A percentile compares a stretch with the other conserved stretches of the same genome.
These are phyloP conservation scores for Progne subis DNA, from an alignment of 2,113 vertebrate genomes.

Conservation along the genomic window DNA sequence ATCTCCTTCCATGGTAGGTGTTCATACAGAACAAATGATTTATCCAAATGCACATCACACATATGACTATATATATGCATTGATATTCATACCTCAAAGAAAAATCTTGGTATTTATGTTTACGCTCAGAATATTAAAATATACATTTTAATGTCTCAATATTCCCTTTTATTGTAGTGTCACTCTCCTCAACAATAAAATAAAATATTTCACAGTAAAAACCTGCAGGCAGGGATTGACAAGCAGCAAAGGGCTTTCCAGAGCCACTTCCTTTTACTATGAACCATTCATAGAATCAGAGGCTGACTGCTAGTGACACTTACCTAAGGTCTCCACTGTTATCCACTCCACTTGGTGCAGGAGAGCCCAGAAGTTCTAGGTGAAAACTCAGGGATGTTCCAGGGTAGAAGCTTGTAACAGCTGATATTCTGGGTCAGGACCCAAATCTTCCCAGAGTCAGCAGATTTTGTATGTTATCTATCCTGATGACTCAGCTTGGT, in stretches of 20 bases:
- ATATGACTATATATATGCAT: not conserved
- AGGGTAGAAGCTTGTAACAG: not conserved
- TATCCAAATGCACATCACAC: not conserved
- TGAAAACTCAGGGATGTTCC: not conserved
- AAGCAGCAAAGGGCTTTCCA: constrained; percentile 39
- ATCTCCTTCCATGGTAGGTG: not conserved
- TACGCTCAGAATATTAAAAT: constrained; percentile 32
- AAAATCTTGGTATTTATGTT: constrained; percentile 37
- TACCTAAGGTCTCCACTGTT: constrained; percentile 34
- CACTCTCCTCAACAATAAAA: constrained; percentile 21
- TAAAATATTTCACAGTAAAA: constrained; percentile 27
- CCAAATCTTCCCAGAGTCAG: constrained; percentile 56
- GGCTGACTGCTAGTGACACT: not conserved
- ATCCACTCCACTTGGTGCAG: not conserved
- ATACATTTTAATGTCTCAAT: constrained; percentile 14
- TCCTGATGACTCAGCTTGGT: constrained; percentile 31
- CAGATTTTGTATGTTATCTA: constrained; percentile 49
- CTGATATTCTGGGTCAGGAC: constrained; percentile 51
- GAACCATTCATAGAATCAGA: not conserved
- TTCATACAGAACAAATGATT: not conserved
- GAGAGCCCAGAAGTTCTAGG: not conserved
- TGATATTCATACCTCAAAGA: constrained; percentile 10
- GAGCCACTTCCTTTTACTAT: not conserved
- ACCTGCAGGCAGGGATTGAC: constrained; percentile 17
- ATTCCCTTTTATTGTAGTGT: constrained; percentile 25